These are phyloP conservation scores for Anoplopoma fimbria DNA, from an alignment of 2,113 vertebrate species.

Conservation along the genomic window DNA sequence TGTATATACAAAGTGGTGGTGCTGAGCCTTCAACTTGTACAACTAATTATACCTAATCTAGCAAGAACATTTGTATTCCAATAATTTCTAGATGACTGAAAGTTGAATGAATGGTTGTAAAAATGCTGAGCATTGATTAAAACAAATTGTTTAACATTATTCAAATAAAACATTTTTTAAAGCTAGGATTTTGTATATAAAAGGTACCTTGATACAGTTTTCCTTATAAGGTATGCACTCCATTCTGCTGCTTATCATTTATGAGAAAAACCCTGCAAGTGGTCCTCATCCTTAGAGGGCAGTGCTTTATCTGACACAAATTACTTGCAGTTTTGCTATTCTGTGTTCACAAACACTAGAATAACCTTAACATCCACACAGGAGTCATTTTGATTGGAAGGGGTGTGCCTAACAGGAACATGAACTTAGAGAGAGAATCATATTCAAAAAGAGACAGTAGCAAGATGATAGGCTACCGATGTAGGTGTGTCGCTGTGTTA, in stretches of 20 bases:
- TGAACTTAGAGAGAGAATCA: too few species aligned
- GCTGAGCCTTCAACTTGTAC: neutral
- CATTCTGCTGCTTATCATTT: neutral
- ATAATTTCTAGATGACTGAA: neutral
- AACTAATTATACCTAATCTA: neutral
- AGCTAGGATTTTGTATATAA: neutral
- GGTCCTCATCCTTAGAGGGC: neutral
- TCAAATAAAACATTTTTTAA: neutral
- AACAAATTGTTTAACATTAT: neutral
- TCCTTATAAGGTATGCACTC: neutral
- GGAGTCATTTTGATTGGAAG: slow-evolving; percentile 26
- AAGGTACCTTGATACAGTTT: neutral
- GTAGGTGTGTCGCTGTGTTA: too few species aligned
- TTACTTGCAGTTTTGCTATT: neutral
- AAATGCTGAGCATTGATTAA: neutral
- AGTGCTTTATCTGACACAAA: neutral
- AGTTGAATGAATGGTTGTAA: neutral
- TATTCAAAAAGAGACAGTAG: too few species aligned
- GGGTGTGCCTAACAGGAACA: too few species aligned
- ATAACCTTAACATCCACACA: slow-evolving; percentile 31
- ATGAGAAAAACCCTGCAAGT: neutral
- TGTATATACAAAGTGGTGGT: slow-evolving; percentile 24
- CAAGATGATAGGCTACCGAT: too few species aligned
- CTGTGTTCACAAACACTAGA: slow-evolving; percentile 7
- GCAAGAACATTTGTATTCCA: neutral